These are phyloP conservation scores for Metellina segmentata DNA, from an alignment of 2,888 invertebrate genomes.

Conservation along the genomic window DNA sequence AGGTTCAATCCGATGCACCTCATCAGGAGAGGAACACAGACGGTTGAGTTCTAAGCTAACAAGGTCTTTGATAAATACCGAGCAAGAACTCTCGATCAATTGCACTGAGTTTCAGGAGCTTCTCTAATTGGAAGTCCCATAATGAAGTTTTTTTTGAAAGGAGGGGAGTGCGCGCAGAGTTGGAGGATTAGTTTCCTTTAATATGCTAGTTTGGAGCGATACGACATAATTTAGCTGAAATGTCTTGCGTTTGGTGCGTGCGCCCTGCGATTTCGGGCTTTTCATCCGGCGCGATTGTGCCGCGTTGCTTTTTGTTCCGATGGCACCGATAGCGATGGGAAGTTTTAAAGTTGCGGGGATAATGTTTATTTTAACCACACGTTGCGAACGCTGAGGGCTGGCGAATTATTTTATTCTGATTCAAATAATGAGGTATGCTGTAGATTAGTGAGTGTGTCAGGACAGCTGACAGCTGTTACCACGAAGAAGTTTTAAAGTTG, in stretches of 20 bases:
- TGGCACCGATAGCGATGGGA: no score
- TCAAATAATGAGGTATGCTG: no score
- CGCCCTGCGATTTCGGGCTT: no score
- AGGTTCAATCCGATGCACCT: conserved; percentile 69
- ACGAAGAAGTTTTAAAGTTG: no score
- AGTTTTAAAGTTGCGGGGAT: no score
- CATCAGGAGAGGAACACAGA: conserved; percentile 68
- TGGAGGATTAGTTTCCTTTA: conserved; percentile 58
- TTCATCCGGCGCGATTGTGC: no score
- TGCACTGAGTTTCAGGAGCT: conserved; percentile 51
- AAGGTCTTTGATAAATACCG: conserved; percentile 75
- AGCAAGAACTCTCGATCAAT: conserved; percentile 67
- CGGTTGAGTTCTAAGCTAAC: conserved; percentile 76
- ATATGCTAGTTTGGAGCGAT: conserved; percentile 71
- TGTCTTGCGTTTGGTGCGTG: neutral
- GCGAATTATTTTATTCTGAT: no score
- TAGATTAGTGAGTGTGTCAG: no score
- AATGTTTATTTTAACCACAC: no score
- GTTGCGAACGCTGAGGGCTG: no score
- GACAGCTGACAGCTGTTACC: no score
- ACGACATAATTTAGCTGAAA: conserved; percentile 65
- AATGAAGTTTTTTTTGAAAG: conserved; percentile 70
- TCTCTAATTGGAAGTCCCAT: conserved; percentile 73
- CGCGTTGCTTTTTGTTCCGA: no score
- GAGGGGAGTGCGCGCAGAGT: neutral